Conservation (phyloP, 2,888 invertebrate genomes). For the Scaptomyza caliginosa region DNA sequence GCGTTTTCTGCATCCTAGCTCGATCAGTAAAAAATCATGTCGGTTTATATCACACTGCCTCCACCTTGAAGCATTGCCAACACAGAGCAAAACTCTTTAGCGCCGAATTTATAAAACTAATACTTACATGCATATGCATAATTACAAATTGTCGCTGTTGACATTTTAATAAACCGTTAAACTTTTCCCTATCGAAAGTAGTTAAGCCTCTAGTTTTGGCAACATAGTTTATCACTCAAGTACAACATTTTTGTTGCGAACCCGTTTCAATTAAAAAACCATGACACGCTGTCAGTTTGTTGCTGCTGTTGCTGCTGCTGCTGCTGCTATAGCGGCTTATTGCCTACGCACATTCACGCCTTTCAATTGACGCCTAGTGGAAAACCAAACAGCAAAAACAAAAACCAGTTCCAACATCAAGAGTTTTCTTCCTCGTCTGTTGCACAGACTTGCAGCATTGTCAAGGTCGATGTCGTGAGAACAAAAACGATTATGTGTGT, state of each 20-base stretch:
- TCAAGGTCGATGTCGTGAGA: conserved; percentile 72
- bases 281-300: conserved; percentile 43
- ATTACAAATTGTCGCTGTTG: conserved; percentile 29
- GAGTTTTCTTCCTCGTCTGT: conserved; percentile 64
- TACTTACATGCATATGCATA: neutral
- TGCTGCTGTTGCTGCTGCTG: conserved; percentile 5
- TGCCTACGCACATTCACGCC: conserved; percentile 72
- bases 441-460: conserved; percentile 53
- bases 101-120: conserved; percentile 11
- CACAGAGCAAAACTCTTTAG: conserved; percentile 3
- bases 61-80: conserved; percentile 1
- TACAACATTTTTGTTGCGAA: conserved; percentile 18
- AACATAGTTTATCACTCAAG: conserved; percentile 16
- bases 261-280: conserved; percentile 34
- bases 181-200: conserved; percentile 56
- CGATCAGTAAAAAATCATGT: neutral
- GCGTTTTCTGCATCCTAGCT: neutral
- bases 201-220: conserved; percentile 31
- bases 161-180: conserved; percentile 40
- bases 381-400: conserved; percentile 43
- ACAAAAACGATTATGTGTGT: conserved; percentile 19
- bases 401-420: conserved; percentile 64
- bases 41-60: conserved; percentile 15
- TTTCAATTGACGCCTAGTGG: conserved; percentile 42
- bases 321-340: conserved; percentile 20